Evolutionary conservation across 1,140 invertebrate genomes (phyloP), one percentile per base, ranked within the genome.

Genomic region (Batillaria attramentaria): DNA sequence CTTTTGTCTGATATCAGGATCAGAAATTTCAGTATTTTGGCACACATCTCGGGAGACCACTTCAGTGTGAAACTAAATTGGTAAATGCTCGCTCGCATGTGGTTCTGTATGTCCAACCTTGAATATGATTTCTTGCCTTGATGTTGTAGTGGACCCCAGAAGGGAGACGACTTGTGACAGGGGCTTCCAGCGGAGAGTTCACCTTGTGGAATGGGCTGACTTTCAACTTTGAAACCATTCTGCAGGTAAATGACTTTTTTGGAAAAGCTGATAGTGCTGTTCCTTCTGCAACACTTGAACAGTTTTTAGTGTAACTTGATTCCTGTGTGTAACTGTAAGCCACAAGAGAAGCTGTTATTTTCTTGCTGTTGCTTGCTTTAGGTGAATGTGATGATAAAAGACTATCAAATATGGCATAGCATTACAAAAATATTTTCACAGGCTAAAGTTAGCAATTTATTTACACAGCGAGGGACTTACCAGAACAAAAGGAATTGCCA

Each of bases 171-270:
- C 92, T 99, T 73, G 97, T 99, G 3, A 99, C 99, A 13, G 99
- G 99, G 6, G 98, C 99, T 20, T 99, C 98, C 1, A 99, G 97
- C 83, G 99, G 99, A 33, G 99, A 99, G 92, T 99, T 99, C 89
- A 99, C 99, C 0, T 92, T 99, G 2, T 99, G 99, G 99, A 99
- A 99, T 93, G 99, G 99, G 33, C 93, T 99, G 8, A 99, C 98
- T 10, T 99, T 99, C 91, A 99, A 99, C 92, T 99, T 99, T 93
- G 99, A 99, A 93, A 99, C 99, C 62, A 99, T 99, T 91, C 92
- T 99, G 65, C 99, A 99, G 94, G 97, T 97, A 92, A 57, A 39
- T 16, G 13, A 50, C n/a, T n/a, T n/a, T n/a, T n/a, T 73, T 10
- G 37, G 28, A 33, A 33, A n/a, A 50, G 31, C 10, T 18, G 16